Evolutionary conservation across 1,140 invertebrate genomes (phyloP).

Genomic region (Cephus cinctus): DNA sequence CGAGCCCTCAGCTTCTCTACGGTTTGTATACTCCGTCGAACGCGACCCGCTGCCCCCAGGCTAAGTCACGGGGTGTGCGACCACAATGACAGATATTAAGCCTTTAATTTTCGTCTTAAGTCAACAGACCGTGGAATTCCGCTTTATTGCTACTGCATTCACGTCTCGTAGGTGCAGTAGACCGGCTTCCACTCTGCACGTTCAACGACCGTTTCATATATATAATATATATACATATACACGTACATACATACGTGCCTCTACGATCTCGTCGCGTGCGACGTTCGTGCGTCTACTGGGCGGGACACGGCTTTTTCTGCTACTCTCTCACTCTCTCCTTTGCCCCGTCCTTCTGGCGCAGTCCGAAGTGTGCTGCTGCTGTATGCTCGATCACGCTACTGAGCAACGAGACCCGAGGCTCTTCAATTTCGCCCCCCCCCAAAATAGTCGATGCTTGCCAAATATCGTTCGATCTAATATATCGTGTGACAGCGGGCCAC

Average conservation of each 20-base stretch:
- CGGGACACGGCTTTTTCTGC: background rate
- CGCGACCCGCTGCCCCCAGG: background rate
- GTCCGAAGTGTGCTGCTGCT: too few relatives aligned
- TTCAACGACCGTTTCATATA: background rate
- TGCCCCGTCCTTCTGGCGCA: background rate
- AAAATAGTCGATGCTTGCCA: background rate
- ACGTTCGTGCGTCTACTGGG: too few relatives aligned
- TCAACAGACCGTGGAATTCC: slow-evolving; percentile 26
- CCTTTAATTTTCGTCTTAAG: slow-evolving; percentile 31
- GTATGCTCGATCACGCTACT: too few relatives aligned
- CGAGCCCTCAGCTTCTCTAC: background rate
- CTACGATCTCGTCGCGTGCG: too few relatives aligned
- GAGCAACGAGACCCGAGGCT: too few relatives aligned
- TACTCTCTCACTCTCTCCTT: background rate
- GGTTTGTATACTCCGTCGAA: background rate
- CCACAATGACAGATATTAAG: slow-evolving; percentile 34
- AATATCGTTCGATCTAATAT: too few relatives aligned
- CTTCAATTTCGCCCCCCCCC: background rate
- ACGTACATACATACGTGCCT: background rate
- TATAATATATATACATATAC: background rate
- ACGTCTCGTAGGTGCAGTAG: background rate
- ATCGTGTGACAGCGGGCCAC: too few relatives aligned
- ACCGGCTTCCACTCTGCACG: background rate
- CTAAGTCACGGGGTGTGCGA: slow-evolving; percentile 7
- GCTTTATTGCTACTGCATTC: slow-evolving; percentile 20